Evolutionary conservation across 2,797 vertebrate species (phyloP), one percentile per base, ranked within the genome.

Genomic region (Eulemur mongoz): DNA sequence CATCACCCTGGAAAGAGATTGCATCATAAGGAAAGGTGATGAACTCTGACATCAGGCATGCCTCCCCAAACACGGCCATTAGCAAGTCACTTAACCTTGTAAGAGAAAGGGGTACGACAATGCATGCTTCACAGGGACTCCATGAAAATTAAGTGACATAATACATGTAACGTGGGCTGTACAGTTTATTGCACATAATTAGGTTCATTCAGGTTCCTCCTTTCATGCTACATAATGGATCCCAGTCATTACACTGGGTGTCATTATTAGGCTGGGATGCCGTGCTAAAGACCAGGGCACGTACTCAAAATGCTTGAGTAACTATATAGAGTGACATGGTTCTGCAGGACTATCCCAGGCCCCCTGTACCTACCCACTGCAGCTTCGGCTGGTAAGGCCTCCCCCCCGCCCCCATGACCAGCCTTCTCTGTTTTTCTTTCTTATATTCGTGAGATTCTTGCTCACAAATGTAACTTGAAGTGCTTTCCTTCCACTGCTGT

Each of bases 391-490:
- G 69, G n/a, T 7, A 25, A 76, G 1, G 6, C 48, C 59, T 59
- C 9, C 5, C 23, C 23, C 2, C 1, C 2, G 7, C 7, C 27
- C 30, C 2, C 2, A 3, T 27, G 17, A 32, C 18, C 1, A 3
- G n/a, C 5, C 35, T 76, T 78, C n/a, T 9, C 25, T 27, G 22
- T 32, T 75, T 65, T 14, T 45, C 43, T 59, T 69, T 65, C 40
- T 73, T 69, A 7, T 1, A 22, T 2, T 30, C 52, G 25, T 94
- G 32, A n/a, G 18, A 63, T 12, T 82, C 22, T 82, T 73, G 23
- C 57, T 93, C 50, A 65, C 13, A 61, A 69, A 65, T 52, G 25
- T 3, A 73, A 69, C 13, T 22, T 27, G 45, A 45, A 79, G 7
- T 30, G 0, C 38, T 82, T 65, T 63, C 5, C 9, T 23, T 54